A percentile compares a stretch with the other conserved stretches of the same genome.
These are phyloP conservation scores for Diaphora mendica DNA, from an alignment of 2,888 invertebrate genomes.

Conservation along the genomic window DNA sequence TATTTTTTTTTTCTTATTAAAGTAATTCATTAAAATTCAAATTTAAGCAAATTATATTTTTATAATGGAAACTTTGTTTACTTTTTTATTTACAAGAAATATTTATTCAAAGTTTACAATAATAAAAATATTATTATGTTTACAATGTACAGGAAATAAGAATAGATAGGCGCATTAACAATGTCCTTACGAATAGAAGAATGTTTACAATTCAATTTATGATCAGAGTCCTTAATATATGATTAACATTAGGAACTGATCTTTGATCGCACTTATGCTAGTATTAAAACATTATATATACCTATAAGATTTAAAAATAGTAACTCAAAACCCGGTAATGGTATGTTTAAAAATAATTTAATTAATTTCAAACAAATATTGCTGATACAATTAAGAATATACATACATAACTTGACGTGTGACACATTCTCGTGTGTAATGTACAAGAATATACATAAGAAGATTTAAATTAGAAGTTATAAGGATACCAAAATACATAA, in stretches of 20 bases:
- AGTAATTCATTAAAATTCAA: not conserved
- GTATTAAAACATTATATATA: not conserved
- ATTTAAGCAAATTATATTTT: too few relatives aligned
- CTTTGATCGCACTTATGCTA: not conserved
- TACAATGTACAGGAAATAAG: not conserved
- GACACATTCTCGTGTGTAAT: too few relatives aligned
- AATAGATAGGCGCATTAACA: not conserved
- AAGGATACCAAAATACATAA: too few relatives aligned
- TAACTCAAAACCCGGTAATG: too few relatives aligned
- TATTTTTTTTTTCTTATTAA: not conserved
- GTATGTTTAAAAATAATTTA: too few relatives aligned
- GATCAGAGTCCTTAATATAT: not conserved
- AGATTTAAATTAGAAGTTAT: too few relatives aligned
- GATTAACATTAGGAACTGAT: not conserved
- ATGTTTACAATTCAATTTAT: not conserved
- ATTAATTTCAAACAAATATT: too few relatives aligned
- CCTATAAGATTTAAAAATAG: too few relatives aligned
- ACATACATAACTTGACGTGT: too few relatives aligned
- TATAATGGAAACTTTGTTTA: not conserved
- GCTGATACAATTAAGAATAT: too few relatives aligned
- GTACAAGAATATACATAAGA: too few relatives aligned
- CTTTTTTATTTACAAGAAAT: not conserved
- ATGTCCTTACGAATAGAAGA: not conserved
- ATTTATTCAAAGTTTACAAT: not conserved
- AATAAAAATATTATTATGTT: too few relatives aligned